phyloP scores from a whole-genome alignment of 2,888 invertebrate species.

The Drosophila bunnanda region DNA sequence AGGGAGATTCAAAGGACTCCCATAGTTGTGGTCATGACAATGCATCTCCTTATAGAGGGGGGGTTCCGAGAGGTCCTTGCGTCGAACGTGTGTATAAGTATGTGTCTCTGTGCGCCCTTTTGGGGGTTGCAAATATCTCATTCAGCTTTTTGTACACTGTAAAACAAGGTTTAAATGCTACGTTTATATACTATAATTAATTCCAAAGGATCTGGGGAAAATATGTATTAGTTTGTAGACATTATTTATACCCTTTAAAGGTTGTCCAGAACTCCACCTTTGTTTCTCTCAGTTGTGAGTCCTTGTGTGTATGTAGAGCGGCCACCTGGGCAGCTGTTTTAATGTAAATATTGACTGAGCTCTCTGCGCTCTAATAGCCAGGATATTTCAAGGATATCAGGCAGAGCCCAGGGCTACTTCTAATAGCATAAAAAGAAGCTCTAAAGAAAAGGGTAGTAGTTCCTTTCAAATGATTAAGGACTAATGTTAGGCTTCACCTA shows the following conservation, averaged over 20 bases:
- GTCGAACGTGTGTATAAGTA: constrained; percentile 1
- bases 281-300: constrained; percentile 17
- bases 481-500: too few relatives aligned
- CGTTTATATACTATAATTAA: not conserved
- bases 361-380: constrained; percentile 24
- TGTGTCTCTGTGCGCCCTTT: constrained; percentile 6
- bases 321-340: constrained; percentile 53
- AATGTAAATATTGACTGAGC: constrained; percentile 53
- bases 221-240: not conserved
- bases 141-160: constrained; percentile 4
- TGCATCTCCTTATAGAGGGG: not conserved
- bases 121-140: constrained; percentile 42
- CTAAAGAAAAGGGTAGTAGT: not conserved
- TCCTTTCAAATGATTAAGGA: not conserved
- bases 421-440: not conserved
- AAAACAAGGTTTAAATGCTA: not conserved
- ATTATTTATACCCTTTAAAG: not conserved
- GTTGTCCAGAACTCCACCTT: not conserved
- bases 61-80: not conserved
- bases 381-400: not conserved
- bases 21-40: not conserved
- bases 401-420: too few relatives aligned
- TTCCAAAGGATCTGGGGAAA: too few relatives aligned
- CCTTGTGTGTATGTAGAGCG: not conserved
- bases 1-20: not conserved